Base-by-base conservation (phyloP, 2,113 vertebrate genomes). In the Corydoras maculifer region DNA sequence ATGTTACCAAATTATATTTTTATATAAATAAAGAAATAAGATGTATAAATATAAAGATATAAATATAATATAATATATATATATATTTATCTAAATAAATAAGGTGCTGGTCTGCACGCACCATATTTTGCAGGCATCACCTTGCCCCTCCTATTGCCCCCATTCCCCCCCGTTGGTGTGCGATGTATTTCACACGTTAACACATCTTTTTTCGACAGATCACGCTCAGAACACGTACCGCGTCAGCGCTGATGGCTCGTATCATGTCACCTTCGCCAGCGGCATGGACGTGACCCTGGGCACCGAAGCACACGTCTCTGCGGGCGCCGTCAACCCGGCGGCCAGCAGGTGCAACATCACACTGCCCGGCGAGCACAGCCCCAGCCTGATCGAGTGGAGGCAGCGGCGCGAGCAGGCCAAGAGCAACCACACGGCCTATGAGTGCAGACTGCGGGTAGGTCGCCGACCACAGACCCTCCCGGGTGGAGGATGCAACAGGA, bases 301-400 rank as follows among this genome's bases (percentile, higher is more conserved):
- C 84, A 93, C 94, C 0, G 94, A 98, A 82, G 93, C 94, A 10
- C 93, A 96, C 73, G 86, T 95, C 72, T 88, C 93, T 0, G 91
- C 91, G 0, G 92, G 90, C 0, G 83, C 86, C 3, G 92, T 94
- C 75, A 94, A 92, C 75, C 94, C 94, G 74, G 94, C 93, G 0
- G 84, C 94, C 65, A 94, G 93, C 65, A 94, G 92, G 79, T 97
- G 95, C 76, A 97, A 98, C 83, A 95, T 98, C 83, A 94, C 93
- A 11, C 89, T 99, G 67, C 94, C 94, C 0, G 93, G 94, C 68
- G 94, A 96, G 72, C 94, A 98, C 62, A 92, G 89, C 65, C 92
- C 93, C 43, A 97, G 94, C 81, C 91, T 98, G 69, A 94, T 96
- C 15, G 94, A 98, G 84, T 98, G 94, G 95, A 84, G 96, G 77